A percentile compares a stretch with the other conserved stretches of the same genome.
phyloP scores from a whole-genome alignment of 1,140 invertebrate species.

The Aphelenchoides besseyi region DNA sequence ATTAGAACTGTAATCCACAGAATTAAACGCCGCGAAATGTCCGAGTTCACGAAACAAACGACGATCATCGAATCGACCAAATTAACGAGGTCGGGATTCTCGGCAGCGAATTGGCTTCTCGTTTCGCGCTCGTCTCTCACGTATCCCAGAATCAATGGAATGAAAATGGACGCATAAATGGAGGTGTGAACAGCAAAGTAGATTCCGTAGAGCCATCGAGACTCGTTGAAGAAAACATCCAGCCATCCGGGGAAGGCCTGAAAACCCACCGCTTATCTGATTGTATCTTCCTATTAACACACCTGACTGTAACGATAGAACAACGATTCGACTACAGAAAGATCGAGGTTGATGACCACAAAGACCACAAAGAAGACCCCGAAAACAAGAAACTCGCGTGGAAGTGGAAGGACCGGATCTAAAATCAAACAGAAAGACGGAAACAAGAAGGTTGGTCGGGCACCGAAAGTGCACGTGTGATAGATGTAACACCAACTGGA shows the following conservation, averaged over 20 bases:
- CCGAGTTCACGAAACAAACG: not conserved
- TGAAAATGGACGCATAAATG: not conserved
- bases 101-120: not conserved
- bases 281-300: not conserved
- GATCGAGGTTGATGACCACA: constrained; percentile 6
- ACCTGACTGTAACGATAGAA: constrained; percentile 3
- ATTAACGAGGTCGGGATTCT: not conserved
- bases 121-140: not conserved
- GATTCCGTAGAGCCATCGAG: not conserved
- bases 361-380: not conserved
- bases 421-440: not conserved
- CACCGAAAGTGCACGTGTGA: not conserved
- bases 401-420: not conserved
- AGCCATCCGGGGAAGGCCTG: not conserved
- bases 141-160: not conserved
- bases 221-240: not conserved
- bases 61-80: too few relatives aligned
- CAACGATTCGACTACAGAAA: not conserved
- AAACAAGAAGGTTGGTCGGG: not conserved
- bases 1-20: not conserved
- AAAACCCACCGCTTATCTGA: not conserved
- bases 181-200: not conserved
- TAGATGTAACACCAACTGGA: constrained; percentile 6
- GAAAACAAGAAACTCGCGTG: not conserved
- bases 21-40: not conserved